Evolutionary conservation across 2,888 invertebrate genomes (phyloP).

Genomic region (Caenorhabditis uteleia): DNA sequence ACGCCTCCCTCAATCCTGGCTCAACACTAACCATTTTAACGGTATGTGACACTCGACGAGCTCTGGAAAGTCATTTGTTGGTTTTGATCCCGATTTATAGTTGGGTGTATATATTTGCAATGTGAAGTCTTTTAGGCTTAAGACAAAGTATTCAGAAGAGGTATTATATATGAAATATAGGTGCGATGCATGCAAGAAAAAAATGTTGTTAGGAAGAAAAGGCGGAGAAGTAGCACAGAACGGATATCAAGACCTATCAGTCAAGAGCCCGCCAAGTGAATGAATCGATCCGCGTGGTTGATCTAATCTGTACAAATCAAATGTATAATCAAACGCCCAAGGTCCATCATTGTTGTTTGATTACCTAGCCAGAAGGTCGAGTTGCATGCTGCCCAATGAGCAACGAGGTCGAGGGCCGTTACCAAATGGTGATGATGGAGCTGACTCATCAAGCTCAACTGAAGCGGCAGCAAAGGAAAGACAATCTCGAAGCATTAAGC

Average conservation of each 20-base stretch:
- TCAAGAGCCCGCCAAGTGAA: constrained; percentile 34
- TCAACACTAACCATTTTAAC: constrained; percentile 10
- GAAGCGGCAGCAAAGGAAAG: constrained; percentile 31
- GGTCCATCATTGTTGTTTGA: too few relatives aligned
- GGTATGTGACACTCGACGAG: constrained; percentile 5
- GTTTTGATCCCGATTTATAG: too few relatives aligned
- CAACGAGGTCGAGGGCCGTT: constrained; percentile 27
- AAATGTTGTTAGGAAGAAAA: not conserved
- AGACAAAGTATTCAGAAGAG: not conserved
- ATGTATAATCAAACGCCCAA: not conserved
- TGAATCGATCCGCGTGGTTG: constrained; percentile 50
- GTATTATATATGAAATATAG: not conserved
- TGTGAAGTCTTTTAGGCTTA: too few relatives aligned
- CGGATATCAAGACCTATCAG: constrained; percentile 20
- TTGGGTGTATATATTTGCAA: too few relatives aligned
- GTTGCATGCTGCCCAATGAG: constrained; percentile 35
- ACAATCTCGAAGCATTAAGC: constrained; percentile 27
- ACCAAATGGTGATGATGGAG: constrained; percentile 33
- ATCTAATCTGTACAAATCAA: constrained; percentile 34
- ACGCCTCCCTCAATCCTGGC: constrained; percentile 16
- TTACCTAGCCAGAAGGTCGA: constrained; percentile 33
- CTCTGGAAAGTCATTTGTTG: constrained; percentile 14
- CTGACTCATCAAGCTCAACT: constrained; percentile 24
- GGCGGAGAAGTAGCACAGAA: not conserved
- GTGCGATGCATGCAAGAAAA: not conserved